Base-by-base conservation (phyloP, 1,140 invertebrate genomes). In the Conopomorpha cramerella region DNA sequence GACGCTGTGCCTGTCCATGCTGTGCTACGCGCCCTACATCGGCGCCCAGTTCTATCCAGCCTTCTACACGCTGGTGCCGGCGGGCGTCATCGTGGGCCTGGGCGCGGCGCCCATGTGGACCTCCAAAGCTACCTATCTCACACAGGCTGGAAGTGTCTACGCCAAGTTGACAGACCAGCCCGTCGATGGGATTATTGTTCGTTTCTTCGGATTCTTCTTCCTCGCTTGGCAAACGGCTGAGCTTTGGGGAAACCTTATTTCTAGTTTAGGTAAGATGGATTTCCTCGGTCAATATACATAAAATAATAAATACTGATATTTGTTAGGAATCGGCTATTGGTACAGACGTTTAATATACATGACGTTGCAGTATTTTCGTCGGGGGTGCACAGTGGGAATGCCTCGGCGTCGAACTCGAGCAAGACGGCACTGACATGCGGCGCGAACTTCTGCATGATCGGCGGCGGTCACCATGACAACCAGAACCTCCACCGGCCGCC, bases 191-290 rank as follows among this genome's bases (percentile, higher is more conserved):
- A 92, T 96, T 44, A 91, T 98, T 35, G 92, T 95, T 25, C 74
- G 92, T 48, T 98, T 98, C 83, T 99, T 98, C 72, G 96, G 96
- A 14, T 92, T 97, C 81, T 99, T 99, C 85, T 98, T 98, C 80
- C 86, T 98, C 42, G 87, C 95, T 38, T 98, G 96, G 86, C 96
- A 99, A 61, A 92, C 91, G 0, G 91, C 95, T 37, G 92, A 95
- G 71, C 84, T 96, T 6, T 92, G 93, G 92, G 95, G 95, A 57
- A 98, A 98, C 78, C 82, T 98, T 18, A 92, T 98, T 49, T 96
- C 95, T n/a, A 97, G 94, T 33, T 79, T 93, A 48, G 90, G 89
- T 94, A 65, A 86, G 84, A 66, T 28, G 23, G n/a, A n/a, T n/a
- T n/a, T n/a, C n/a, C n/a, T n/a, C n/a, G n/a, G n/a, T n/a, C n/a